phyloP scores from a whole-genome alignment of 2,888 invertebrate species.

The Tenthredo mesomela region DNA sequence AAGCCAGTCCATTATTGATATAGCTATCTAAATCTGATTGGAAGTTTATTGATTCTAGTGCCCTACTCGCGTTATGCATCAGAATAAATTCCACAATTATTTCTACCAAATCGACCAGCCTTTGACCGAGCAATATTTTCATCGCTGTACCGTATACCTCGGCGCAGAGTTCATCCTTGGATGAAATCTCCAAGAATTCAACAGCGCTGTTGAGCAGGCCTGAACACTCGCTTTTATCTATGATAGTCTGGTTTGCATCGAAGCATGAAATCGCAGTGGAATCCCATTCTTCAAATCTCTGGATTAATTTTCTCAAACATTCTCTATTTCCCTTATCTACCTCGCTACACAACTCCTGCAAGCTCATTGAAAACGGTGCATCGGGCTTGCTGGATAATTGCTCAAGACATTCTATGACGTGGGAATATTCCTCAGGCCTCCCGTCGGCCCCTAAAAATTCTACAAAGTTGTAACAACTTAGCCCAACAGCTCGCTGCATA shows the following conservation, averaged over 20 bases:
- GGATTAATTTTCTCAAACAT: conserved; percentile 64
- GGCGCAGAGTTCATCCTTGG: conserved; percentile 59
- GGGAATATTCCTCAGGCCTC: conserved; percentile 60
- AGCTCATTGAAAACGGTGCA: conserved; percentile 54
- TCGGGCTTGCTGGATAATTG: conserved; percentile 68
- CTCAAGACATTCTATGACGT: conserved; percentile 65
- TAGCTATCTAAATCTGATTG: conserved; percentile 64
- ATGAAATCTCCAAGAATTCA: conserved; percentile 58
- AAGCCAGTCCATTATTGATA: conserved; percentile 62
- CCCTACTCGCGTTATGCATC: conserved; percentile 64
- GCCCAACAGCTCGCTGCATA: conserved; percentile 70
- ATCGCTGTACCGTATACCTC: conserved; percentile 59
- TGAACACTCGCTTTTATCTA: conserved; percentile 65
- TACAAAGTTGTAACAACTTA: conserved; percentile 67
- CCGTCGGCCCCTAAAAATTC: conserved; percentile 60
- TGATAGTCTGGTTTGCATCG: conserved; percentile 53
- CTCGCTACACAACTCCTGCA: conserved; percentile 64
- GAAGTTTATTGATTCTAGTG: conserved; percentile 62
- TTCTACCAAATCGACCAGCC: conserved; percentile 63
- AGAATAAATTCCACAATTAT: conserved; percentile 64
- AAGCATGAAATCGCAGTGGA: conserved; percentile 61
- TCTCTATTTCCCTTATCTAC: conserved; percentile 61
- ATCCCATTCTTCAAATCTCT: conserved; percentile 69
- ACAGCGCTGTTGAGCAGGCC: conserved; percentile 69
- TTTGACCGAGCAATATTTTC: conserved; percentile 61